A percentile compares a stretch with the other conserved stretches of the same genome.
phyloP scores from a whole-genome alignment of 1,140 invertebrate species.

The Procambarus clarkii region DNA sequence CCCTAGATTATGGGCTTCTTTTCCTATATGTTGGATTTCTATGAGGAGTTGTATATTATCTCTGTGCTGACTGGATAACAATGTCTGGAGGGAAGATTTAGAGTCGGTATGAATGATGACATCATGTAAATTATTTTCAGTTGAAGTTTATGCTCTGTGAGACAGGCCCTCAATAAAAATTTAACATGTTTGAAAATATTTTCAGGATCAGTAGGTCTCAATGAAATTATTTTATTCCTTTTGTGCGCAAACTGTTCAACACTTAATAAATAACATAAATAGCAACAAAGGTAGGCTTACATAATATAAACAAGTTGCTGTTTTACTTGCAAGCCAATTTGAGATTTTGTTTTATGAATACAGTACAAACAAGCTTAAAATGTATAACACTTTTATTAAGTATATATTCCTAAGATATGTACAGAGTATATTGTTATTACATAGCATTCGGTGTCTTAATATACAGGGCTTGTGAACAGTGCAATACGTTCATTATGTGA shows the following conservation, averaged over 20 bases:
- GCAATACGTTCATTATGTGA: constrained; percentile 36
- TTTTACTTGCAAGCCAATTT: not conserved
- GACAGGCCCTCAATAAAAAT: no score
- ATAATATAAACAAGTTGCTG: not conserved
- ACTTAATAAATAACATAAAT: not conserved
- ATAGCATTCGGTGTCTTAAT: constrained; percentile 38
- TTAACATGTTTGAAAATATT: not conserved
- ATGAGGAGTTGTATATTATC: no score
- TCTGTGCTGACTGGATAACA: no score
- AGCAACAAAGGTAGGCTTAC: not conserved
- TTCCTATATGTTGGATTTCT: no score
- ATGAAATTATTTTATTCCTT: not conserved
- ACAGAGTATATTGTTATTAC: constrained; percentile 52
- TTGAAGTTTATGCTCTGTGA: no score
- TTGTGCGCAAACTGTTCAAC: not conserved
- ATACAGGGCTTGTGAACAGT: constrained; percentile 51
- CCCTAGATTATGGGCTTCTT: no score
- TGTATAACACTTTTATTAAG: constrained; percentile 67
- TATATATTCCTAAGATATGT: constrained; percentile 67
- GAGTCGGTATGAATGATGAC: no score
- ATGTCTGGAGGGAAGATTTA: no score
- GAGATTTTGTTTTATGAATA: not conserved
- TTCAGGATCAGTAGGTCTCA: not conserved
- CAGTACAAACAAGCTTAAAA: not conserved
- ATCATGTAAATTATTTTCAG: no score